Conservation (phyloP, 2,113 vertebrate genomes). For the Geothlypis trichas region DNA sequence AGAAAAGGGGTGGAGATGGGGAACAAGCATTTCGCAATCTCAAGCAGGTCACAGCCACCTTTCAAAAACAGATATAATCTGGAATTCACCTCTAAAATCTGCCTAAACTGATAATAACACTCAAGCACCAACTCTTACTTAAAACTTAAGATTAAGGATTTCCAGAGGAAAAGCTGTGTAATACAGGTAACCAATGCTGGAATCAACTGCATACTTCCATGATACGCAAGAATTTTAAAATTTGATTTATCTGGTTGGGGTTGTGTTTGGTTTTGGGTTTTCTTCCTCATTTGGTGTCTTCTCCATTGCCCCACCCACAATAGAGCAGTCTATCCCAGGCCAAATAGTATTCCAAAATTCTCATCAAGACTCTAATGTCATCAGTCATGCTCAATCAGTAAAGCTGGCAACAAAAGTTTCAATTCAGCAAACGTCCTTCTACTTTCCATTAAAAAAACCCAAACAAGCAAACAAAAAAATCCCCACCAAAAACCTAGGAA, state of each 20-base stretch:
- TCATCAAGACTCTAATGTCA: background rate
- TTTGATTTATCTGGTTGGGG: background rate
- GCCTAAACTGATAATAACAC: background rate
- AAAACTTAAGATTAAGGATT: background rate
- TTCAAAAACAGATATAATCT: background rate
- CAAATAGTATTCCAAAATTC: background rate
- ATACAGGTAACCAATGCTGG: background rate
- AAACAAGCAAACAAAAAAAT: background rate
- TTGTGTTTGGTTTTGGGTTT: background rate
- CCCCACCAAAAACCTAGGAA: background rate
- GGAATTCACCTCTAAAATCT: background rate
- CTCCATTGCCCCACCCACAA: background rate
- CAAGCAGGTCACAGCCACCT: background rate
- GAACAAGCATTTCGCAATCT: background rate
- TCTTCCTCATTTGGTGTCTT: background rate
- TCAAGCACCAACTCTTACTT: background rate
- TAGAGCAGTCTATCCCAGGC: accelerated
- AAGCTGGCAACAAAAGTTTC: background rate
- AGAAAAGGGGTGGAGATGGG: background rate
- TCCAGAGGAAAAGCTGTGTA: background rate
- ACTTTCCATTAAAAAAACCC: background rate
- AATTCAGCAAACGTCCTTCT: background rate
- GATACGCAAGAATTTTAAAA: background rate
- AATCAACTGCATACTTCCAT: background rate
- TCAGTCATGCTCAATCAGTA: background rate